Evolutionary conservation across 2,888 invertebrate genomes (phyloP).

Genomic region (Drosophila sordidapex): DNA sequence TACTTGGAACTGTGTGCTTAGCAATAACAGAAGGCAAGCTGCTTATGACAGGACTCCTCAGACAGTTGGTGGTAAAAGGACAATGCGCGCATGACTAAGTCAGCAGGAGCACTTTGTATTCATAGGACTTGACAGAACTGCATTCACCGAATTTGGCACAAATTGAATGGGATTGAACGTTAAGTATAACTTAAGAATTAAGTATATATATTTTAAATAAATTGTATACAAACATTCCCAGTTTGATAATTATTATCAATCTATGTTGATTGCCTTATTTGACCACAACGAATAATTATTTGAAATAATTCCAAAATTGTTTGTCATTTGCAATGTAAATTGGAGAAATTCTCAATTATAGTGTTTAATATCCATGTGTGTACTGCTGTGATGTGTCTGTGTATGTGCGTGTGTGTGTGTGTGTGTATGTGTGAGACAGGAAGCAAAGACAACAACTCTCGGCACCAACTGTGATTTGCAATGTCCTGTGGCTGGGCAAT

Average conservation of each 20-base stretch:
- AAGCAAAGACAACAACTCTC: slow-evolving; percentile 44
- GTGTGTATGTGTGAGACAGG: slow-evolving; percentile 17
- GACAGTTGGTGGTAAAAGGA: slow-evolving; percentile 16
- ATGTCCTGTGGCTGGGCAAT: slow-evolving; percentile 46
- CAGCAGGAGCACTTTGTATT: slow-evolving; percentile 13
- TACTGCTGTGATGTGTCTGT: slow-evolving; percentile 2
- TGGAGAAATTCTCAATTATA: slow-evolving; percentile 19
- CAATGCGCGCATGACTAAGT: slow-evolving; percentile 8
- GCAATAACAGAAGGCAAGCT: slow-evolving; percentile 20
- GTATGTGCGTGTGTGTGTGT: neutral
- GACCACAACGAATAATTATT: slow-evolving; percentile 38
- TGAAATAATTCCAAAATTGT: slow-evolving; percentile 60
- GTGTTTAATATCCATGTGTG: slow-evolving; percentile 2
- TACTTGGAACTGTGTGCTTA: slow-evolving; percentile 25
- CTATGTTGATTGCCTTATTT: slow-evolving; percentile 20
- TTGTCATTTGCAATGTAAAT: slow-evolving; percentile 54
- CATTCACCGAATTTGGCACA: neutral
- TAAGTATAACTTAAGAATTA: neutral
- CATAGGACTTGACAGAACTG: neutral
- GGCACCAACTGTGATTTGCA: slow-evolving; percentile 41
- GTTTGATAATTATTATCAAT: slow-evolving; percentile 1
- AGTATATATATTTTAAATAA: slow-evolving; percentile 15
- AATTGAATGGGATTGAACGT: neutral
- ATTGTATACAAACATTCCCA: neutral
- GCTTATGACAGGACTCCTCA: slow-evolving; percentile 10